phyloP scores from a whole-genome alignment of 2,113 vertebrate species.

The Gyps fulvus region DNA sequence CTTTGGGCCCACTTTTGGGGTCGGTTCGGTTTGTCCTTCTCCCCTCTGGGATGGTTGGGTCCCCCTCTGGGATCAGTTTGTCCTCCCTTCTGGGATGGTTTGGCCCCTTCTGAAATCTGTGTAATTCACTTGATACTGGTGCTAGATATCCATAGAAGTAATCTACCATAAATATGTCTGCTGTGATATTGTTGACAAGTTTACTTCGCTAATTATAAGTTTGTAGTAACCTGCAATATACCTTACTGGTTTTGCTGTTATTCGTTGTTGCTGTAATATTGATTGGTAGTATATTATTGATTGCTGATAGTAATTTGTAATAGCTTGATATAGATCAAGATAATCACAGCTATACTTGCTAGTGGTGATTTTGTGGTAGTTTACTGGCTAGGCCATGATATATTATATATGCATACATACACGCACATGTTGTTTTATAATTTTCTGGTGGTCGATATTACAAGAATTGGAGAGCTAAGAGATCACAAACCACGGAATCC shows the following conservation, averaged over 20 bases:
- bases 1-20: background rate
- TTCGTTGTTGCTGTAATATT: rapidly evolving
- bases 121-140: background rate
- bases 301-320: background rate
- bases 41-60: background rate
- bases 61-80: background rate
- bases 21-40: rapidly evolving
- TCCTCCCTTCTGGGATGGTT: background rate
- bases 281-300: background rate
- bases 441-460: background rate
- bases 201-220: background rate
- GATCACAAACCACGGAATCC: background rate
- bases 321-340: background rate
- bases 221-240: background rate
- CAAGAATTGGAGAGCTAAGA: background rate
- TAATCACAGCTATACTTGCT: background rate
- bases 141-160: background rate
- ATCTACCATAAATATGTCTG: background rate
- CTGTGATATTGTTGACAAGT: background rate
- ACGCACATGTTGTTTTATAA: background rate
- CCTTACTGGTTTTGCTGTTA: background rate
- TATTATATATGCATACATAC: background rate
- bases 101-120: background rate
- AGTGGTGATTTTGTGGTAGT: background rate
- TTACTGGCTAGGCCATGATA: background rate